phyloP scores from a whole-genome alignment of 1,140 invertebrate genomes.

The Atopsyche davidsoni region DNA sequence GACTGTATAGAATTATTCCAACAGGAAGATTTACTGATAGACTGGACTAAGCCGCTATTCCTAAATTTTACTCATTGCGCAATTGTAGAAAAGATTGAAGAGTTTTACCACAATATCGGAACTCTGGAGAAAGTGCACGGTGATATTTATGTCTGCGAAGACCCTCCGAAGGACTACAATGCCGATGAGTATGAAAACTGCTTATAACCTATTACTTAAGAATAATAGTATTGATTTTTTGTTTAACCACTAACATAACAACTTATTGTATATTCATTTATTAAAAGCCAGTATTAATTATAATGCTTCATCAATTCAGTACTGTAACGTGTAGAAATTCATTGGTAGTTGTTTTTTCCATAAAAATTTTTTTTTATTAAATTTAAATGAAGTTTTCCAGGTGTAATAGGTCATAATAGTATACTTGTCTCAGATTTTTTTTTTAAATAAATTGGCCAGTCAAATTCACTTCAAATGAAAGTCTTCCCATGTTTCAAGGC shows the following conservation, averaged over 20 bases:
- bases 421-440: too few relatives aligned
- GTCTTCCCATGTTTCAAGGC: too few relatives aligned
- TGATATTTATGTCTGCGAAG: conserved; percentile 67
- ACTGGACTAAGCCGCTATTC: conserved; percentile 71
- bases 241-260: too few relatives aligned
- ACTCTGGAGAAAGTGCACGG: conserved; percentile 67
- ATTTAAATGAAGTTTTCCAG: too few relatives aligned
- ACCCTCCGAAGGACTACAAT: conserved; percentile 49
- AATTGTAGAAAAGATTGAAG: conserved; percentile 66
- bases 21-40: conserved; percentile 67
- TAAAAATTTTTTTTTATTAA: too few relatives aligned
- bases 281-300: not conserved
- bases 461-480: too few relatives aligned
- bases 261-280: conserved; percentile 5
- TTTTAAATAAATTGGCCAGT: too few relatives aligned
- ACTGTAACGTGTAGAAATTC: too few relatives aligned
- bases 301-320: too few relatives aligned
- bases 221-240: too few relatives aligned
- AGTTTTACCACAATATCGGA: conserved; percentile 53
- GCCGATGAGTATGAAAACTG: conserved; percentile 53
- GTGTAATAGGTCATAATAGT: too few relatives aligned
- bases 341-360: too few relatives aligned
- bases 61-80: conserved; percentile 74
- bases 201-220: conserved; percentile 7
- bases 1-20: conserved; percentile 62